Evolutionary conservation across 2,888 invertebrate genomes (phyloP).

Genomic region (Lithophane leautieri): DNA sequence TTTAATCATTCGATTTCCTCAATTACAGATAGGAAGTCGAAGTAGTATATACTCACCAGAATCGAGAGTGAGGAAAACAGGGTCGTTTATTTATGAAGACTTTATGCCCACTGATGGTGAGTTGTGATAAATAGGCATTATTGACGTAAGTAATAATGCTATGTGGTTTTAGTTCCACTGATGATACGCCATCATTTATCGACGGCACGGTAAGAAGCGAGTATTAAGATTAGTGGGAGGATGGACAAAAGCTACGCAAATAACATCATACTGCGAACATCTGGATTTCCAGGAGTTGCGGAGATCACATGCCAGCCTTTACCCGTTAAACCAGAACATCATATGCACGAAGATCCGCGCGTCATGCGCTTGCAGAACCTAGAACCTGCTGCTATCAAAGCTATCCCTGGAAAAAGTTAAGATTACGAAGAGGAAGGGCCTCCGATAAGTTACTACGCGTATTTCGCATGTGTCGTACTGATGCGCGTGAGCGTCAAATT

Average conservation of each 20-base stretch:
- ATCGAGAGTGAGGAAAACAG: slow-evolving; percentile 98
- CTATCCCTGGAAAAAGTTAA: slow-evolving; percentile 53
- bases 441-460: slow-evolving; percentile 53
- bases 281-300: slow-evolving; percentile 55
- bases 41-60: slow-evolving; percentile 99
- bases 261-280: slow-evolving; percentile 47
- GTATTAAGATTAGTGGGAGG: slow-evolving; percentile 9
- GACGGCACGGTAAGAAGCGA: slow-evolving; percentile 41
- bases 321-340: slow-evolving; percentile 46
- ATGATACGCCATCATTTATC: slow-evolving; percentile 27
- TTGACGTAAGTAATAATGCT: slow-evolving; percentile 37
- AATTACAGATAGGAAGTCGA: slow-evolving; percentile 97
- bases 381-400: slow-evolving; percentile 46
- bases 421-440: slow-evolving; percentile 50
- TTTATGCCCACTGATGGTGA: slow-evolving; percentile 99
- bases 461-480: slow-evolving; percentile 47
- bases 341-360: slow-evolving; percentile 41
- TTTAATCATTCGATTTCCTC: slow-evolving; percentile 2
- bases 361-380: slow-evolving; percentile 41
- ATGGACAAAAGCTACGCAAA: slow-evolving; percentile 25
- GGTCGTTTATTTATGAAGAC: slow-evolving; percentile 99
- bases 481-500: slow-evolving; percentile 31
- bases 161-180: slow-evolving; percentile 34
- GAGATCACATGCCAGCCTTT: slow-evolving; percentile 57
- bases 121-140: slow-evolving; percentile 61